Percentiles rank a stretch among this genome's conserved stretches.
Conservation (phyloP, 2,113 vertebrate genomes). For the Climacteris rufus region DNA sequence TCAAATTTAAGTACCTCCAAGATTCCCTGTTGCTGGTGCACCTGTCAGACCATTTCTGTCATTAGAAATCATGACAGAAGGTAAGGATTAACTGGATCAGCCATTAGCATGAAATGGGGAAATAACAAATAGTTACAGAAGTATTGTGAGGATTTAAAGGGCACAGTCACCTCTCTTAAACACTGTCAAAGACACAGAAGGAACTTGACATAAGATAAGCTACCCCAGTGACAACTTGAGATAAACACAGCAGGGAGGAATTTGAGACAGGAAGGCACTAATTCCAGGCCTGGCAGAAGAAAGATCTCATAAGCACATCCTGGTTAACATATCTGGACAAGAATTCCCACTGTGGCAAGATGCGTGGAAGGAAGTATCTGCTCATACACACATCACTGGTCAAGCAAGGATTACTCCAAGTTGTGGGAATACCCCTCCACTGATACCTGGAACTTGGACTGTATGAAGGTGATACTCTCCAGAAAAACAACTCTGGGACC, state of each 20-base stretch:
- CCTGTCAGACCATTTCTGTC: neutral
- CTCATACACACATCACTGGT: accelerated
- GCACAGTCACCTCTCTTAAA: neutral
- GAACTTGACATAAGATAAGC: neutral
- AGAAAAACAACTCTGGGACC: neutral
- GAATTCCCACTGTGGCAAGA: neutral
- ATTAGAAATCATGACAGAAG: neutral
- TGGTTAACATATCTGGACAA: accelerated
- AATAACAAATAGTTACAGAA: neutral
- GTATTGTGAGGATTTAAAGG: neutral
- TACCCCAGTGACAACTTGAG: neutral
- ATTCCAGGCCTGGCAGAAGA: neutral
- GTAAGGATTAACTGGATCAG: neutral
- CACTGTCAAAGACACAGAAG: neutral
- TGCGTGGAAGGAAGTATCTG: neutral
- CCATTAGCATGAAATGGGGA: neutral
- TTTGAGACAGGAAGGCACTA: neutral
- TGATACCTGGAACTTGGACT: neutral
- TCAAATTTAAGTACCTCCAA: neutral
- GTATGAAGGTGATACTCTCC: neutral
- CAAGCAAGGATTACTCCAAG: neutral
- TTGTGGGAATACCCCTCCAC: accelerated
- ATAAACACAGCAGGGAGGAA: neutral
- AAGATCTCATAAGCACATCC: no score
- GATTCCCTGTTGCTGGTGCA: neutral